These are phyloP conservation scores for Troides oblongomaculatus DNA, from an alignment of 2,888 invertebrate genomes.

Conservation along the genomic window DNA sequence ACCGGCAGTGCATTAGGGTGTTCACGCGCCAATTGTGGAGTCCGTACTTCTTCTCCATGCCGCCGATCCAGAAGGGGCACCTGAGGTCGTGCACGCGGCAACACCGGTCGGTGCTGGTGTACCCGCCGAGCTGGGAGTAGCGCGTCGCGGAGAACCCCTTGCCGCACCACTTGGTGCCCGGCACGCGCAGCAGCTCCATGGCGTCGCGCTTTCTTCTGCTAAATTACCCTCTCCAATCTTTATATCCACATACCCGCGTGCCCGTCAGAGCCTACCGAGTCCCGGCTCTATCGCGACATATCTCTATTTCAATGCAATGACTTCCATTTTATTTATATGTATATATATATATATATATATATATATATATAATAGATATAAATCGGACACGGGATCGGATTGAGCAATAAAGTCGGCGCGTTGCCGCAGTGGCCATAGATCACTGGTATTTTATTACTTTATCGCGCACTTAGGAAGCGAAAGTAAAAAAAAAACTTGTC, in stretches of 20 bases:
- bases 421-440: constrained; percentile 51
- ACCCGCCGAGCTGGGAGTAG: constrained; percentile 91
- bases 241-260: neutral
- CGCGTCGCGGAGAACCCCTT: constrained; percentile 90
- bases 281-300: neutral
- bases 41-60: constrained; percentile 90
- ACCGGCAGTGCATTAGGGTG: constrained; percentile 94
- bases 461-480: constrained; percentile 38
- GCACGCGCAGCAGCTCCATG: constrained; percentile 87
- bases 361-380: constrained; percentile 37
- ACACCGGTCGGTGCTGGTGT: constrained; percentile 91
- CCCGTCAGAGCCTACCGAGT: too few relatives aligned
- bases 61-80: constrained; percentile 91
- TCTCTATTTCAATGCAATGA: constrained; percentile 37
- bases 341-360: neutral
- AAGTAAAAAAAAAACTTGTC: constrained; percentile 25
- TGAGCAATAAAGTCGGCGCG: constrained; percentile 47
- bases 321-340: neutral
- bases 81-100: constrained; percentile 92
- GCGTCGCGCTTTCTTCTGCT: constrained; percentile 70
- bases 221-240: constrained; percentile 36
- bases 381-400: constrained; percentile 52
- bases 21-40: constrained; percentile 94
- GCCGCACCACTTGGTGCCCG: constrained; percentile 97
- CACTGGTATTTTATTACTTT: constrained; percentile 45